Conservation (phyloP, 2,888 invertebrate genomes). For the Cartodere bifasciata region DNA sequence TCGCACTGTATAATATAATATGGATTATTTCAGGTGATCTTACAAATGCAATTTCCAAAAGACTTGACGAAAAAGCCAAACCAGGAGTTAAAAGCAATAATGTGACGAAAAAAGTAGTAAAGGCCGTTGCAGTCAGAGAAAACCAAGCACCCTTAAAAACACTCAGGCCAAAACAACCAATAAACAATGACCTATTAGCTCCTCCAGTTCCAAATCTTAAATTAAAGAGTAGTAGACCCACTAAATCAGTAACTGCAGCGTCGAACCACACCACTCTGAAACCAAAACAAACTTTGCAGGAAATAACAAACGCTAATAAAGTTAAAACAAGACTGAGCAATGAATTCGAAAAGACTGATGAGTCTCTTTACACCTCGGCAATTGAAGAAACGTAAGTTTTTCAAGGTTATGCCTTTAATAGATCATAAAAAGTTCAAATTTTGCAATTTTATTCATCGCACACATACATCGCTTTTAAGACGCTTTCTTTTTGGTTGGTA, state of each 20-base stretch:
- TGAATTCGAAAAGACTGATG: constrained; percentile 60
- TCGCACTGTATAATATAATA: no score
- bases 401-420: no score
- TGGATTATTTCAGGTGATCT: no score
- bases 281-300: constrained; percentile 28
- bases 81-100: constrained; percentile 11
- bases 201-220: constrained; percentile 26
- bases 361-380: constrained; percentile 65
- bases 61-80: constrained; percentile 35
- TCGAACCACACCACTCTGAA: constrained; percentile 30
- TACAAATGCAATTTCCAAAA: constrained; percentile 35
- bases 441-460: no score
- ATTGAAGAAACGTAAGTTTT: constrained; percentile 54
- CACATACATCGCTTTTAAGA: no score
- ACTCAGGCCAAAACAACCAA: constrained; percentile 27
- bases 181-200: constrained; percentile 31
- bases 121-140: constrained; percentile 14
- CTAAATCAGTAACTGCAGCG: constrained; percentile 18
- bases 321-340: constrained; percentile 48
- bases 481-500: no score
- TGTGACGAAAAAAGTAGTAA: constrained; percentile 9
- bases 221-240: constrained; percentile 29
- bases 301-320: constrained; percentile 26
- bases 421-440: no score
- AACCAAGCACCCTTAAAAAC: background rate